Evolutionary conservation across 2,113 vertebrate species (phyloP).

Genomic region (Melanotaenia duboulayi): DNA sequence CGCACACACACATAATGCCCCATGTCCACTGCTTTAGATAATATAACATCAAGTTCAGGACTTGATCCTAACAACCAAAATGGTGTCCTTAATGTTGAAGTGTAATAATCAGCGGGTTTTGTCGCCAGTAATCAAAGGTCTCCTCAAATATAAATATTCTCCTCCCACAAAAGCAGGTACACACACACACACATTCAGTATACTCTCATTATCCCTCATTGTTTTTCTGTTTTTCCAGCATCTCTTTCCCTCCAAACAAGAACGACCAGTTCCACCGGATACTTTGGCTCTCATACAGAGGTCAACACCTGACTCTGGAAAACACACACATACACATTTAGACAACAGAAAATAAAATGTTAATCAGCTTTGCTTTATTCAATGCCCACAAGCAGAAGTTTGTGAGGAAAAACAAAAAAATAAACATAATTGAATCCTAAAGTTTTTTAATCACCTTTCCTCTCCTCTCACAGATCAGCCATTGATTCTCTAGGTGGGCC

Average conservation of each 20-base stretch:
- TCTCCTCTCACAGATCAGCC: slow-evolving; percentile 39
- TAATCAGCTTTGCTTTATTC: neutral
- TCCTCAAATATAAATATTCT: neutral
- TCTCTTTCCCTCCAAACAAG: slow-evolving; percentile 59
- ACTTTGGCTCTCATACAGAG: slow-evolving; percentile 19
- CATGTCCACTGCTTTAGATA: neutral
- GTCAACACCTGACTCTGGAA: slow-evolving; percentile 38
- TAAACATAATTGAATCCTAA: neutral
- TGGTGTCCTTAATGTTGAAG: neutral
- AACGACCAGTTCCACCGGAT: slow-evolving; percentile 65
- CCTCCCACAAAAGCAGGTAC: neutral
- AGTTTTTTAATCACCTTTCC: neutral
- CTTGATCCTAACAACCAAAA: neutral
- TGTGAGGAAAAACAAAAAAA: neutral
- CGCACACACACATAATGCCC: neutral
- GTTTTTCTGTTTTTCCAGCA: slow-evolving; percentile 59
- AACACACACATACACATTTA: slow-evolving; percentile 7
- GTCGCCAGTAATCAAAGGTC: neutral
- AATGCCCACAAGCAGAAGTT: neutral
- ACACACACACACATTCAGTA: slow-evolving; percentile 3
- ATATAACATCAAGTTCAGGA: neutral
- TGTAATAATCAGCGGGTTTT: neutral
- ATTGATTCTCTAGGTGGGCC: slow-evolving; percentile 51
- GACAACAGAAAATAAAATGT: neutral
- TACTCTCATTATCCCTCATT: slow-evolving; percentile 49